Conservation (phyloP, 2,113 vertebrate genomes). For the Stercorarius parasiticus region DNA sequence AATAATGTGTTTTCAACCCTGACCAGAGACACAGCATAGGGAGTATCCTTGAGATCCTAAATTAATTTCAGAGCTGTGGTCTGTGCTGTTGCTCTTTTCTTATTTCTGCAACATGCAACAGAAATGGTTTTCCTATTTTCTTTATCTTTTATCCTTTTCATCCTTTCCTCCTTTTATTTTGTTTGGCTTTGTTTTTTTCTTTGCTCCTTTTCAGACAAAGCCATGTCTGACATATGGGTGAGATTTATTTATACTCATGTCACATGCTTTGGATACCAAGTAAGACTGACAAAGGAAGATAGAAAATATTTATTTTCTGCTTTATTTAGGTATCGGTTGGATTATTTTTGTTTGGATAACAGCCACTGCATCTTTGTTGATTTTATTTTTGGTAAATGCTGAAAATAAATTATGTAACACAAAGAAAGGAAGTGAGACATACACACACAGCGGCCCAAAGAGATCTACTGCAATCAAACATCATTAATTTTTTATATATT, state of each 20-base stretch:
- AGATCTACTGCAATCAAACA: neutral
- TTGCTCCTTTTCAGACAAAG: neutral
- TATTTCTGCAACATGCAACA: neutral
- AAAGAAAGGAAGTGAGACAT: neutral
- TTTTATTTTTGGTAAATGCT: neutral
- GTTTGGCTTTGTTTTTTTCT: neutral
- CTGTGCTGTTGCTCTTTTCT: neutral
- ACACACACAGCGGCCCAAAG: neutral
- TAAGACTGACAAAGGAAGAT: neutral
- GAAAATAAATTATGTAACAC: neutral
- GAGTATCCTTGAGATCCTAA: neutral
- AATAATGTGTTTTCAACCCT: neutral
- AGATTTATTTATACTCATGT: conserved; percentile 2
- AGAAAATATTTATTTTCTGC: neutral
- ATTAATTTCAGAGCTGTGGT: neutral
- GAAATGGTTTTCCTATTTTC: neutral
- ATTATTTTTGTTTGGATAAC: neutral
- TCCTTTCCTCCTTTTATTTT: neutral
- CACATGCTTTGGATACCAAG: neutral
- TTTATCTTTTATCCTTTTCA: neutral
- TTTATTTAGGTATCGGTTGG: neutral
- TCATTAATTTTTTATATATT: neutral
- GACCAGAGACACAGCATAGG: neutral
- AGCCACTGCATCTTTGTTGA: neutral
- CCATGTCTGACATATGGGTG: neutral